Base-by-base conservation (phyloP, 2,113 vertebrate genomes). In the Blennius ocellaris region DNA sequence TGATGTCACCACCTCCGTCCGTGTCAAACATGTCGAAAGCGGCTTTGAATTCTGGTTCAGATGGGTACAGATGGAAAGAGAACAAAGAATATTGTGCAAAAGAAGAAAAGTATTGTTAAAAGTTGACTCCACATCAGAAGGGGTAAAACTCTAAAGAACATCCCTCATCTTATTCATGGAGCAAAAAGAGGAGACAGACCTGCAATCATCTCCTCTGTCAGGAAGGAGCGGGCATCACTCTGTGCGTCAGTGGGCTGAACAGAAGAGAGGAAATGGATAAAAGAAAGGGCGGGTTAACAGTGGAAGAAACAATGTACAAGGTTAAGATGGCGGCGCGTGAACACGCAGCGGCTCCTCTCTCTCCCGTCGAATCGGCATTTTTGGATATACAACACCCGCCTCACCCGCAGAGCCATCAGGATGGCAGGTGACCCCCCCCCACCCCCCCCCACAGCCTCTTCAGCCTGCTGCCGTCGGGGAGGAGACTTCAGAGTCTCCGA, bases 21-120 rank as follows among this genome's bases (percentile, higher is more conserved):
- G 96, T 97, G 68, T 99, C 98, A 15, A 99, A 99, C 98, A 99
- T 99, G 93, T 99, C 97, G 0, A 99, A 99, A 82, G 98, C 98
- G 0, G 97, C 97, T 76, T 99, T 98, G 94, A 99, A 99, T 92
- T 99, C 98, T 99, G 90, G 8, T 15, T 0, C 11, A 9, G 65
- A 14, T 47, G 15, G 7, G 7, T 39, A 44, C 40, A 2, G 38
- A 16, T 8, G 9, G 10, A 5, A 8, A 7, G 41, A 43, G 7
- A 8, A 43, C 41, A 43, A 8, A 2, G 6, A 15, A 53, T 15
- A n/a, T 30, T 30, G 21, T 30, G 21, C 12, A 53, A 10, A 53
- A n/a, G n/a, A 8, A 9, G 11, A n/a, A 30, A 65, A n/a, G 49
- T 43, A 8, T 7, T n/a, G 12, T 41, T 65, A 38, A 41, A 43